Evolutionary conservation across 1,140 invertebrate genomes (phyloP), one percentile per base, ranked within the genome.

Genomic region (Caenorhabditis briggsae): DNA sequence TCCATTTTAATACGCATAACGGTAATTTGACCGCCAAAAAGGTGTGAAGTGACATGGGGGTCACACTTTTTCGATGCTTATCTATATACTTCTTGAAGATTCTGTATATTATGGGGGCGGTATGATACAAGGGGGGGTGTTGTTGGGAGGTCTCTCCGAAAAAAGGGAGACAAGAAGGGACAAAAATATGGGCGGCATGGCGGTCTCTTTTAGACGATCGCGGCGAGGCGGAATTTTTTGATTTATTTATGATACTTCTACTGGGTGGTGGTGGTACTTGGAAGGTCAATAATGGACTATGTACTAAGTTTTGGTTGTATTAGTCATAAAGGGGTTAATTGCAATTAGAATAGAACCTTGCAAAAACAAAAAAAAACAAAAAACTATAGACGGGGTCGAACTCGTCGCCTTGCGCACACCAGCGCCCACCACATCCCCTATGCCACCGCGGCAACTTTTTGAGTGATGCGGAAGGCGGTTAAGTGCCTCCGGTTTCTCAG

Each of bases 21-120:
- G 50, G 50, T 53, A 53, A 53, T 53, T 33, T 64, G 65, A 84
- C 83, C 59, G 48, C 59, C 65, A 41, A 65, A 53, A 53, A 85
- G 83, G 83, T 85, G 59, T 61, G 83, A 70, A 65, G 41, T 18
- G 23, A 55, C 11, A 82, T 5, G 41, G 59, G 50, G 53, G 65
- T 41, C 53, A 86, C 65, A 78, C 58, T 86, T 86, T 46, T 70
- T 58, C 48, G 48, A 70, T 78, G 23, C 46, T 56, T 56, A 61
- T 65, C 83, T 53, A 33, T 33, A 33, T 33, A n/a, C 23, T 33
- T 20, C 2, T 16, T 5, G 50, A 16, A 55, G 41, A 82, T 20
- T 55, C n/a, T 33, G 33, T 33, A 33, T 33, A 33, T 33, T 33
- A 33, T 33, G 33, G 33, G 46, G 78, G 48, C 48, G 55, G 55